Conservation (phyloP, 37 sponge, comb jelly and placozoan genomes). For the Bolinopsis microptera region DNA sequence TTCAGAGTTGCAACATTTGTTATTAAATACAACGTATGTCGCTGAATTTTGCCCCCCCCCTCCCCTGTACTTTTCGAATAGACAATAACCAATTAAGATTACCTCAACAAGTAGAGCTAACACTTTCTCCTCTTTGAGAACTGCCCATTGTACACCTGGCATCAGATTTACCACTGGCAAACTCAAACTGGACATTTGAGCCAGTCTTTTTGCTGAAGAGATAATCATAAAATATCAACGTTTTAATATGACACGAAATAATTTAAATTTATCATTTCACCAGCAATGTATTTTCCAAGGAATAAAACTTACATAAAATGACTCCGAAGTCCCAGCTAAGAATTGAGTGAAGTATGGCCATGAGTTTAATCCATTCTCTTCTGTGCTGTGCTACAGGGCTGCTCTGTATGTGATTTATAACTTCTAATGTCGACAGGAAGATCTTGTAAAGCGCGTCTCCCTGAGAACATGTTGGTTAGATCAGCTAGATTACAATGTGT, state of each 20-base stretch:
- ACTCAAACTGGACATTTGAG: background rate
- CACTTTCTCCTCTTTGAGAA: background rate
- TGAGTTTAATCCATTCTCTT: constrained; percentile 22
- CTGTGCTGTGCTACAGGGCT: background rate
- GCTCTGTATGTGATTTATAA: background rate
- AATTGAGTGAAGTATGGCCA: constrained; percentile 20
- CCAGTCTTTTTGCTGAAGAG: constrained; percentile 39
- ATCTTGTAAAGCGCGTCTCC: background rate
- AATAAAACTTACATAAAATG: constrained; percentile 13
- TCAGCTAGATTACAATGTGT: too few relatives aligned
- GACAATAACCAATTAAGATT: too few relatives aligned
- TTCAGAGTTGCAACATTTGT: too few relatives aligned
- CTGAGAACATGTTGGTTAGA: too few relatives aligned
- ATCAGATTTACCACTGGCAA: constrained; percentile 25
- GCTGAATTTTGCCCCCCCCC: too few relatives aligned
- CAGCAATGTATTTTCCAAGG: too few relatives aligned
- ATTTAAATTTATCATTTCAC: too few relatives aligned
- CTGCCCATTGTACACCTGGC: background rate
- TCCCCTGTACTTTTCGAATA: too few relatives aligned
- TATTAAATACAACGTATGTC: too few relatives aligned
- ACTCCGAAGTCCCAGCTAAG: constrained; percentile 63
- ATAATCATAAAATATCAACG: too few relatives aligned
- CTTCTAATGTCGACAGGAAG: constrained; percentile 6
- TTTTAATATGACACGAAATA: too few relatives aligned
- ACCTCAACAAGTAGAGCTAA: constrained; percentile 22